Base-by-base conservation (phyloP, 2,113 vertebrate species). In the Crypturellus undulatus region DNA sequence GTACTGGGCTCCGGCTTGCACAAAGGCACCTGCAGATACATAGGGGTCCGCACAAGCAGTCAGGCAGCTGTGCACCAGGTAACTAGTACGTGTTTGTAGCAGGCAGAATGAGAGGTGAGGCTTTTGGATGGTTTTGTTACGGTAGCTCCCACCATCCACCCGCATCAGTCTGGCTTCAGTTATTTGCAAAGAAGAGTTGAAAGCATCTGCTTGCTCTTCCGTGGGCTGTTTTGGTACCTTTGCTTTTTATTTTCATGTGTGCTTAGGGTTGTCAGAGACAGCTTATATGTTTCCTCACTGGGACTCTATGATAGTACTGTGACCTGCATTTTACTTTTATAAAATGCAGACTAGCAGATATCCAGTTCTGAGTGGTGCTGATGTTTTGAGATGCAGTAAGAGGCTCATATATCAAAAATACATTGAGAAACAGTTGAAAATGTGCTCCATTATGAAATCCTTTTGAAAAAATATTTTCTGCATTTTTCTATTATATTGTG, bases 1-100 rank as follows among this genome's bases (percentile, higher is more conserved):
- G 15, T 56, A 14, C 54, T 56, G 54, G 54, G 15, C 54, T 30
- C 54, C 28, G 11, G 25, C 19, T 4, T 10, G 2, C 7, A 4
- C 16, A 30, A 1, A 1, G 3, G 0, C 24, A 43, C 18, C 18
- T n/a, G 7, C 24, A 20, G 13, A 4, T 13, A 12, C 1, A 3
- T 3, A 10, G 70, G 16, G 52, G 2, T 4, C 0, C 0, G 1
- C 25, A n/a, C 24, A 9, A 21, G 10, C 1, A 0, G 18, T 5
- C 3, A 2, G 3, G 63, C 8, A 62, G 38, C 0, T 5, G 10
- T 4, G 64, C 12, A 42, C 40, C 40, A n/a, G 24, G 3, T 3
- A 51, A 3, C 2, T 3, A 18, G 5, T 3, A 10, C 32, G 3
- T 2, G 32, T 59, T 68, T 49, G 7, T 30, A 32, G 15, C 9